Conservation (phyloP, 2,797 vertebrate genomes). For the Brotogeris chrysoptera region DNA sequence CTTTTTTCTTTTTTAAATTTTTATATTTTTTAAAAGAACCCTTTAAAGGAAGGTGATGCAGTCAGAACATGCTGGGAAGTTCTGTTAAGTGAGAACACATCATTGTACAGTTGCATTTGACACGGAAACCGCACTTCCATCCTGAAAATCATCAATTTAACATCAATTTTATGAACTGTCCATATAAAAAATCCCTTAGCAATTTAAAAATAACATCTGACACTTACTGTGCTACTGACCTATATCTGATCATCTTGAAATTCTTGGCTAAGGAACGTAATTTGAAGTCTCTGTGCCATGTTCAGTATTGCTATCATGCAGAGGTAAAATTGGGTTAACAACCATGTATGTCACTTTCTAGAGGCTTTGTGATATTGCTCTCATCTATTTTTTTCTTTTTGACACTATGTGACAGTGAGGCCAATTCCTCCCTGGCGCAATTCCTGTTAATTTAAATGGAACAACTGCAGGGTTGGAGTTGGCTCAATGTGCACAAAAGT, state of each 20-base stretch:
- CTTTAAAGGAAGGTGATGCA: background rate
- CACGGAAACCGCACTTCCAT: background rate
- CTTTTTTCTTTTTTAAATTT: background rate
- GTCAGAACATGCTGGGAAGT: background rate
- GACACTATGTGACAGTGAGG: background rate
- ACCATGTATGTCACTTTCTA: background rate
- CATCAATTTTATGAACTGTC: constrained; percentile 10
- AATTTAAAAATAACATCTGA: constrained; percentile 48
- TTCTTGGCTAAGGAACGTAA: background rate
- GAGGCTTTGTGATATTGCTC: background rate
- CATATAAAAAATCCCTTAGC: background rate
- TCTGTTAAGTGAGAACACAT: background rate
- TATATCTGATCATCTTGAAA: constrained; percentile 44
- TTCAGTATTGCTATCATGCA: background rate
- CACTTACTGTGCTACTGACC: constrained; percentile 46
- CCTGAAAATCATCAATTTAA: constrained; percentile 6
- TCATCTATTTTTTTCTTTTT: background rate
- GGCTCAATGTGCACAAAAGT: background rate
- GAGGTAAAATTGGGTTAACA: constrained; percentile 22
- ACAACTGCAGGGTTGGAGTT: background rate
- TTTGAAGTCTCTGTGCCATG: background rate
- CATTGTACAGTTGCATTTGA: background rate
- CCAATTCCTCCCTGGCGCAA: constrained; percentile 4
- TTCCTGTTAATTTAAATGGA: constrained; percentile 7
- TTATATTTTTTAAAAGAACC: background rate